These are phyloP conservation scores for Nesoenas mayeri DNA, from an alignment of 2,113 vertebrate species.

Conservation along the genomic window DNA sequence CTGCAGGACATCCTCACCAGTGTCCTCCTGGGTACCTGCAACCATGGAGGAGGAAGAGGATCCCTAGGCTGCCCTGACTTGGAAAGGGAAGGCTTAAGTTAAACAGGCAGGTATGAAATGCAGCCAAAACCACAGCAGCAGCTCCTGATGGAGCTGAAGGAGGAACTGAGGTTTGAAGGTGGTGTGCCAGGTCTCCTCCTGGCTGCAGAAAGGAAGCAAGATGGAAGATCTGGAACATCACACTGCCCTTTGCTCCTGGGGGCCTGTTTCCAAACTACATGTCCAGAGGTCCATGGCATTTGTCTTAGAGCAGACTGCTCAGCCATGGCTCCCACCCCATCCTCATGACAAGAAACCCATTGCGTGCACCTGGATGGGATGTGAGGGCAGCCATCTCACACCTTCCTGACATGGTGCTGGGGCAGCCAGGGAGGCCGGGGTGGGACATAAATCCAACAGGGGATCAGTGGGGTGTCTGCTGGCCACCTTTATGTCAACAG, in stretches of 20 bases:
- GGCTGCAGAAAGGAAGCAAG: not conserved
- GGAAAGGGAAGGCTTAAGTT: not conserved
- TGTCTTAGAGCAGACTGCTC: not conserved
- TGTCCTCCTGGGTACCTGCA: not conserved
- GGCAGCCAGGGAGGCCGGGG: not conserved
- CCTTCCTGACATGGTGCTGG: not conserved
- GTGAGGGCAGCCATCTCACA: rapidly evolving
- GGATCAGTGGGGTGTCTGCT: not conserved
- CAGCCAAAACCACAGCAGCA: not conserved
- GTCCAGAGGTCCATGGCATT: not conserved
- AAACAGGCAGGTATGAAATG: rapidly evolving
- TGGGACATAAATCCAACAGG: not conserved
- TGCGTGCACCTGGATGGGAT: not conserved
- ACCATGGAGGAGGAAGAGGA: not conserved
- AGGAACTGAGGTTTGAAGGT: not conserved
- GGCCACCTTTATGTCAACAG: not conserved
- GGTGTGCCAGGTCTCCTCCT: not conserved
- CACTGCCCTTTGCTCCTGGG: not conserved
- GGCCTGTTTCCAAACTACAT: not conserved
- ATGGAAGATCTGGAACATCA: not conserved
- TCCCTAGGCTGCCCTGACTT: not conserved
- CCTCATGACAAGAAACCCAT: not conserved
- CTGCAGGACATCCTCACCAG: not conserved
- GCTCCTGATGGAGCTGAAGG: not conserved
- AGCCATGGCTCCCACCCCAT: not conserved